A percentile compares a stretch with the other conserved stretches of the same genome.
Conservation (phyloP, 2,888 invertebrate genomes). For the Cephus sareptanus region DNA sequence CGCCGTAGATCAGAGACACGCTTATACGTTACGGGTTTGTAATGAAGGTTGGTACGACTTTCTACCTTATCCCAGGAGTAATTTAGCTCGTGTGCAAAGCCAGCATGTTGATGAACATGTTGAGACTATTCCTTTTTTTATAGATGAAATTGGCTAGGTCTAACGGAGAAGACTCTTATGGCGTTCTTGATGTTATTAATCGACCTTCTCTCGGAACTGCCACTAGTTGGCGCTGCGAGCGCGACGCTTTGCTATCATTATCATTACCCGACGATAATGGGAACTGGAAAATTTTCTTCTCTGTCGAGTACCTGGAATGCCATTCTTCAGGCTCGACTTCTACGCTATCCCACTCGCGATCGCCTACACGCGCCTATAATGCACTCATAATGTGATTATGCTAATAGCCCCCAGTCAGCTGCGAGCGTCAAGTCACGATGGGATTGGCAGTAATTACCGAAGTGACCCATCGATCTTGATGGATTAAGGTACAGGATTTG, state of each 20-base stretch:
- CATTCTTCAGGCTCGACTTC: slow-evolving; percentile 33
- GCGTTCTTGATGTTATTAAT: neutral
- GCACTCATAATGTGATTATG: slow-evolving; percentile 54
- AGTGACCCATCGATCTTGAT: slow-evolving; percentile 51
- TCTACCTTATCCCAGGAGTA: neutral
- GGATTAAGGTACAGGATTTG: slow-evolving; percentile 15
- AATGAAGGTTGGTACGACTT: neutral
- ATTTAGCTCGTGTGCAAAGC: neutral
- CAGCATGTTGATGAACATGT: neutral
- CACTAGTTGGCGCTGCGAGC: neutral
- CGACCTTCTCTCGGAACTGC: neutral
- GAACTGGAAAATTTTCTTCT: neutral
- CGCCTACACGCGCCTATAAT: slow-evolving; percentile 43
- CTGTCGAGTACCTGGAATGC: slow-evolving; percentile 29
- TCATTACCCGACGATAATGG: neutral
- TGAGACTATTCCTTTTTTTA: neutral
- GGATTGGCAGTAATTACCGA: slow-evolving; percentile 44
- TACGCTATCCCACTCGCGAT: slow-evolving; percentile 40
- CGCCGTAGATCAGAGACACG: neutral
- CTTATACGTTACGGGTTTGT: neutral
- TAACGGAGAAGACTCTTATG: neutral
- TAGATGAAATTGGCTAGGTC: neutral
- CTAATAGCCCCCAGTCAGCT: slow-evolving; percentile 40
- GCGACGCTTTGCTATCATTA: neutral
- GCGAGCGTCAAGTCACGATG: slow-evolving; percentile 19